Evolutionary conservation across 2,113 vertebrate species (phyloP).

Genomic region (Anarhynchus alexandrinus): DNA sequence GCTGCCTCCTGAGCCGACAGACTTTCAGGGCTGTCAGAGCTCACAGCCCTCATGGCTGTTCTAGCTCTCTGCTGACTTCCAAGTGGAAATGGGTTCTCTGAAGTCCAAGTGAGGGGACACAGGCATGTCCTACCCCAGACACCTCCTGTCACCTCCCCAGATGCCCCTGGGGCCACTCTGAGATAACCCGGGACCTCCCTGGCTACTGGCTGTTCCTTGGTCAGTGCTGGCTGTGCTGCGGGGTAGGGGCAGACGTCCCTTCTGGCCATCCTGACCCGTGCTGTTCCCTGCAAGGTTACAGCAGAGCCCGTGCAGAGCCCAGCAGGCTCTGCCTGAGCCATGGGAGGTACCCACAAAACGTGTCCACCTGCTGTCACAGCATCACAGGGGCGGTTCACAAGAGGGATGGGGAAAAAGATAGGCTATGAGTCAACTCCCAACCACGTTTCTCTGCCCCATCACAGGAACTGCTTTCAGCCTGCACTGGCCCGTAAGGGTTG

Average conservation of each 20-base stretch:
- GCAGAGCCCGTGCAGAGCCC: background rate
- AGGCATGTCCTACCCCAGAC: background rate
- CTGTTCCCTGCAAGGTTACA: background rate
- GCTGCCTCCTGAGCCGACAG: background rate
- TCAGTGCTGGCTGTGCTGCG: too few species aligned
- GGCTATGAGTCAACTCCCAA: background rate
- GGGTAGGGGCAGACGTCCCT: background rate
- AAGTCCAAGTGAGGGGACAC: background rate
- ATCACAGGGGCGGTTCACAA: background rate
- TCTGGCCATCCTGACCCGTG: fast-evolving
- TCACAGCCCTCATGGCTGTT: background rate
- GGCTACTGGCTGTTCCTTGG: too few species aligned
- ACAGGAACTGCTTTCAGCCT: background rate
- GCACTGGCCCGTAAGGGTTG: background rate
- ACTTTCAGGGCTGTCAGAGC: background rate
- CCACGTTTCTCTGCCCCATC: background rate
- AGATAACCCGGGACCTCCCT: background rate
- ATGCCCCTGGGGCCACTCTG: background rate
- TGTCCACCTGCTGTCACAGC: background rate
- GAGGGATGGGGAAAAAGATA: background rate
- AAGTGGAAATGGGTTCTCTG: background rate
- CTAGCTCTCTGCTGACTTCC: background rate
- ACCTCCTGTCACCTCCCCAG: background rate
- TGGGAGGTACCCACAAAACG: background rate
- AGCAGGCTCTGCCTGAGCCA: background rate